Percentiles rank a stretch among this genome's conserved stretches.
These are phyloP conservation scores for Rhynchotus rufescens DNA, from an alignment of 2,797 vertebrate species.

Conservation along the genomic window DNA sequence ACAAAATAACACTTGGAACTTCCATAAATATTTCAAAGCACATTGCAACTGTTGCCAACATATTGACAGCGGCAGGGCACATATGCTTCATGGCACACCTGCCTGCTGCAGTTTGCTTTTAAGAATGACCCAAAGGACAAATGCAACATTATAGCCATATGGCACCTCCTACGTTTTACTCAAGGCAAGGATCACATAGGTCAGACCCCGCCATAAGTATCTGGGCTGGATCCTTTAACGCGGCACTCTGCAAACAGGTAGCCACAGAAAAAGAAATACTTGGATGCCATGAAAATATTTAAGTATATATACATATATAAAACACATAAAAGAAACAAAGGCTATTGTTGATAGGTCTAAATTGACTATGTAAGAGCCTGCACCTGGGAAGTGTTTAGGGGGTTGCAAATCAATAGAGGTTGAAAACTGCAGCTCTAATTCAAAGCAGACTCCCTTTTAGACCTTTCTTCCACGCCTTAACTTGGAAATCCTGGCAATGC, in stretches of 20 bases:
- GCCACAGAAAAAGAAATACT: not conserved
- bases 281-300: not conserved
- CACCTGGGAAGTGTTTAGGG: conserved; percentile 39
- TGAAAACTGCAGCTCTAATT: conserved; percentile 46
- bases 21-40: not conserved
- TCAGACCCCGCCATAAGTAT: not conserved
- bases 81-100: not conserved
- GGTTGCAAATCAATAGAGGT: not conserved
- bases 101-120: not conserved
- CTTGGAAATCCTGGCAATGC: conserved; percentile 15
- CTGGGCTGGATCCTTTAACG: not conserved
- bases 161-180: not conserved
- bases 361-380: not conserved
- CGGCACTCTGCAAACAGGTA: not conserved
- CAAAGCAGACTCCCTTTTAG: conserved; percentile 20
- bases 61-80: too few species aligned
- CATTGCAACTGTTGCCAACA: not conserved
- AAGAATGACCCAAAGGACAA: not conserved
- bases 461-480: conserved; percentile 34
- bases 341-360: not conserved
- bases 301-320: not conserved
- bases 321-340: not conserved
- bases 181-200: not conserved
- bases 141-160: not conserved
- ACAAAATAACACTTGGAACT: not conserved